phyloP scores from a whole-genome alignment of 2,797 vertebrate species.

The Sebastes alutus region DNA sequence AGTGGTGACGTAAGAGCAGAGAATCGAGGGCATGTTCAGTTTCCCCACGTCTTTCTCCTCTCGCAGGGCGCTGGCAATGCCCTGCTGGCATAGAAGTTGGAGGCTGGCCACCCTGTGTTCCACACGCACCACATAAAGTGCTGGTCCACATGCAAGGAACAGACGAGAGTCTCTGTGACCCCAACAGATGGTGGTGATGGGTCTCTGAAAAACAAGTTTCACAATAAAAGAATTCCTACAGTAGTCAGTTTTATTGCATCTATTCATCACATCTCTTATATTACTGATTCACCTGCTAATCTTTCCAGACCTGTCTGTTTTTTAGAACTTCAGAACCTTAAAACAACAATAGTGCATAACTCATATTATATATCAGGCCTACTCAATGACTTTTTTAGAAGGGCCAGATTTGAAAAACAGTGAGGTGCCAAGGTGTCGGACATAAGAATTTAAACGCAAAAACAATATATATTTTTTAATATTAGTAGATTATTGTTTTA shows the following conservation, averaged over 20 bases:
- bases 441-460: no score
- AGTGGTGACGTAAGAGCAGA: conserved; percentile 96
- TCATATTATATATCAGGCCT: no score
- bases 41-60: conserved; percentile 98
- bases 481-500: no score
- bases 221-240: neutral
- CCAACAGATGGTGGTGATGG: conserved; percentile 98
- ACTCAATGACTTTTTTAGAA: no score
- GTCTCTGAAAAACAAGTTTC: conserved; percentile 83
- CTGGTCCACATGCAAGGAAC: conserved; percentile 94
- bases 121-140: conserved; percentile 94
- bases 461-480: no score
- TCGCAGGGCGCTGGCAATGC: conserved; percentile 91
- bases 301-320: neutral
- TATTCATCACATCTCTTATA: neutral
- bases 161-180: conserved; percentile 97
- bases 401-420: no score
- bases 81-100: conserved; percentile 96
- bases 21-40: conserved; percentile 94
- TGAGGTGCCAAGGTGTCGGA: no score
- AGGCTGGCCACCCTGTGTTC: conserved; percentile 96
- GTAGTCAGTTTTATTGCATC: neutral
- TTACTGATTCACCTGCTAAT: neutral
- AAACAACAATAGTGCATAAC: neutral
- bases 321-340: neutral